Evolutionary conservation across 2,888 invertebrate species (phyloP).

Genomic region (Xylocampa areola): DNA sequence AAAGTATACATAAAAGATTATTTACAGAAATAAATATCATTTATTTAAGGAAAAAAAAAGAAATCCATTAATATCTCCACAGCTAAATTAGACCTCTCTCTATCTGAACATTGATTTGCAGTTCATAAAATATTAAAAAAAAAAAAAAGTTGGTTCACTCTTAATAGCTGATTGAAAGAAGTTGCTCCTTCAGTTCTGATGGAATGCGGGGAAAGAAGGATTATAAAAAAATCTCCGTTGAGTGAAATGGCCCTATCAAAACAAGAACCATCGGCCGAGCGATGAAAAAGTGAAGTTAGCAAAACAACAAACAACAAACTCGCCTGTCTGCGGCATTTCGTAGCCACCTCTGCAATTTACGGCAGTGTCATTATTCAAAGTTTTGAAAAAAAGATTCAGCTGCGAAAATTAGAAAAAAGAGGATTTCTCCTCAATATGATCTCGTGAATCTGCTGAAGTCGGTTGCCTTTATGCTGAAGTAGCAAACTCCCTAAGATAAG

Average conservation of each 20-base stretch:
- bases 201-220: slow-evolving; percentile 50
- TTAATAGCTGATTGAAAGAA: slow-evolving; percentile 62
- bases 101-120: slow-evolving; percentile 3
- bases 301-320: slow-evolving; percentile 79
- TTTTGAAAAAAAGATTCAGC: slow-evolving; percentile 78
- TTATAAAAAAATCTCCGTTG: slow-evolving; percentile 61
- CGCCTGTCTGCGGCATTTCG: slow-evolving; percentile 76
- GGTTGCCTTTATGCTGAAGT: slow-evolving; percentile 86
- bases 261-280: slow-evolving; percentile 73
- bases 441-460: slow-evolving; percentile 87
- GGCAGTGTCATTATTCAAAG: slow-evolving; percentile 83
- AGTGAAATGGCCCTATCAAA: slow-evolving; percentile 75
- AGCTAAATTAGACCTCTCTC: slow-evolving; percentile 1
- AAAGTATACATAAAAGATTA: too few species aligned
- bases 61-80: not conserved
- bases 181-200: slow-evolving; percentile 54
- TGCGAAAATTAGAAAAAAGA: slow-evolving; percentile 79
- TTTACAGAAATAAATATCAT: too few species aligned
- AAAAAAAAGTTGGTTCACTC: slow-evolving; percentile 49
- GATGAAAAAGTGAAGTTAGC: slow-evolving; percentile 81
- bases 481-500: slow-evolving; percentile 87
- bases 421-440: slow-evolving; percentile 82
- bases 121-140: slow-evolving; percentile 19
- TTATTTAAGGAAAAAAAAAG: too few species aligned
- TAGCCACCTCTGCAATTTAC: slow-evolving; percentile 83